These are phyloP conservation scores for Mesocricetus auratus DNA, from an alignment of 2,113 vertebrate species.

Conservation along the genomic window DNA sequence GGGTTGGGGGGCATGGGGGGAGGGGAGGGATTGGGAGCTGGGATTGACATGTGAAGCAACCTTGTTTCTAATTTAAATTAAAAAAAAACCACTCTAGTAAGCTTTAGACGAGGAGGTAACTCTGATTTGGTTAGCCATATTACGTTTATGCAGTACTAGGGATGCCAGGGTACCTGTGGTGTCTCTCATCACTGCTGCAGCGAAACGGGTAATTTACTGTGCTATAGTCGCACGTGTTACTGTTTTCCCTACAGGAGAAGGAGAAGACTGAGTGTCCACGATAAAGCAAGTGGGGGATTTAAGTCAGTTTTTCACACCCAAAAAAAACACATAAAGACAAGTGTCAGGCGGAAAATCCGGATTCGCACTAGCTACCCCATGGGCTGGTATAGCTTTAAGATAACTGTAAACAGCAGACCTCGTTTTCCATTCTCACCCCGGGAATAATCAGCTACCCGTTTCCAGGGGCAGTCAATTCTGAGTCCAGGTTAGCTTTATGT, in stretches of 20 bases:
- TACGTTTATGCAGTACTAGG: neutral
- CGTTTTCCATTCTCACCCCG: conserved; percentile 37
- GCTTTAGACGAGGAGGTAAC: neutral
- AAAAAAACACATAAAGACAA: conserved; percentile 34
- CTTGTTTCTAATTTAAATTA: too few relatives aligned
- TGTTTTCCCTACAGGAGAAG: neutral
- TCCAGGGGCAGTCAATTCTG: neutral
- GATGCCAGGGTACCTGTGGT: too few relatives aligned
- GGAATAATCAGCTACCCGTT: conserved; percentile 24
- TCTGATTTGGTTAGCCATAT: neutral
- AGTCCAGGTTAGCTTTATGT: neutral
- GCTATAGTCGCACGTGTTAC: neutral
- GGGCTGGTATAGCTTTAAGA: neutral
- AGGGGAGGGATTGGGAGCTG: too few relatives aligned
- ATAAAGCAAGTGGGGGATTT: conserved; percentile 11
- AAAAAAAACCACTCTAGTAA: neutral
- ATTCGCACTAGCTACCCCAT: neutral
- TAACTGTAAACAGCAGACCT: neutral
- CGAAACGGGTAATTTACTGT: neutral
- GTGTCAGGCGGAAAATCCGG: neutral
- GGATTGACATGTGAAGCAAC: too few relatives aligned
- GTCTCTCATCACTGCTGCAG: neutral
- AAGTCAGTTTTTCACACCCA: neutral
- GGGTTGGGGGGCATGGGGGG: too few relatives aligned
- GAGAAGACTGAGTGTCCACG: neutral